A percentile compares a stretch with the other conserved stretches of the same genome.
Conservation (phyloP, 2,888 invertebrate genomes). For the Monochamus alternatus region DNA sequence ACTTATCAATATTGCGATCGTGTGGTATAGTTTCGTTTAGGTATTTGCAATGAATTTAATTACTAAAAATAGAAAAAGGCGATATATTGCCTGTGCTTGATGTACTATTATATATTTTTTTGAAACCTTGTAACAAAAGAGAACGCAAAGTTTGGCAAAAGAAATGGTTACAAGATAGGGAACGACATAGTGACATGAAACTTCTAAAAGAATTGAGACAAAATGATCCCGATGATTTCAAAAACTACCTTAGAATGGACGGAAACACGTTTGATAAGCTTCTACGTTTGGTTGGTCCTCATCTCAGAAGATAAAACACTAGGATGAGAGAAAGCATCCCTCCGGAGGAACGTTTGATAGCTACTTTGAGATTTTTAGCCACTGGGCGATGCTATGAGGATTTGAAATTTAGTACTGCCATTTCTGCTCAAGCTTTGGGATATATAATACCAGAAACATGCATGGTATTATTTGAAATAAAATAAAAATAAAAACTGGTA, state of each 20-base stretch:
- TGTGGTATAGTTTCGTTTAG: too few species aligned
- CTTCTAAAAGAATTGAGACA: slow-evolving; percentile 1
- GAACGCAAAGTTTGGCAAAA: neutral
- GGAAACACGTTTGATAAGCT: neutral
- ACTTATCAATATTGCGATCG: too few species aligned
- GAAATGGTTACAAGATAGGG: too few species aligned
- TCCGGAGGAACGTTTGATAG: slow-evolving; percentile 2
- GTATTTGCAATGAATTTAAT: too few species aligned
- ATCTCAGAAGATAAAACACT: slow-evolving; percentile 12
- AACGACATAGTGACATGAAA: too few species aligned
- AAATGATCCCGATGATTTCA: slow-evolving; percentile 10
- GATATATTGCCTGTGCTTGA: too few species aligned
- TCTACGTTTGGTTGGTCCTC: neutral
- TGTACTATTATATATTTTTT: too few species aligned
- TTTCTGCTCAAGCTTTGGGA: neutral
- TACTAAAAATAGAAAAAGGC: too few species aligned
- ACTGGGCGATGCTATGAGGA: slow-evolving; percentile 14
- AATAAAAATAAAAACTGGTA: too few species aligned
- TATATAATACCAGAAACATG: slow-evolving; percentile 25
- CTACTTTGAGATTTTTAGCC: slow-evolving; percentile 16
- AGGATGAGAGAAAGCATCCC: slow-evolving; percentile 1
- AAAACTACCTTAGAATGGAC: slow-evolving; percentile 1
- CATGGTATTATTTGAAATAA: too few species aligned
- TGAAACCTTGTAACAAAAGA: neutral
- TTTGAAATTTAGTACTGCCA: slow-evolving; percentile 8